phyloP scores from a whole-genome alignment of 2,113 vertebrate species.

The Eurypyga helias region DNA sequence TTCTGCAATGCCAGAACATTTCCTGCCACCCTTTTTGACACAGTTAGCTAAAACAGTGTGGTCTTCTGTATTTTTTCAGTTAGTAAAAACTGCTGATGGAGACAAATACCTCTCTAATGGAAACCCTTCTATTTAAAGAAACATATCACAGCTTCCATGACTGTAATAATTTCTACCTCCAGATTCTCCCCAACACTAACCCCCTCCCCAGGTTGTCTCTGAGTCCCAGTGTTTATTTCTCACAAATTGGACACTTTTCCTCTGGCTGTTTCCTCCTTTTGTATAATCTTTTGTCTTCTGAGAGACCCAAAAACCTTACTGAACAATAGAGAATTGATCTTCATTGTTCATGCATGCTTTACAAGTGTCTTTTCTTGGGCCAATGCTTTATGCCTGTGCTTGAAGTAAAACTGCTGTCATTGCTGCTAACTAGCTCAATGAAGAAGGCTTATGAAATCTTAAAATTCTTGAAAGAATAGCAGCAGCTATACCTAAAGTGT shows the following conservation, averaged over 20 bases:
- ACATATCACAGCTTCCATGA: background rate
- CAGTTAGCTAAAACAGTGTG: background rate
- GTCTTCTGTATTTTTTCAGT: background rate
- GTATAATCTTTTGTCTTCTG: background rate
- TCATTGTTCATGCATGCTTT: background rate
- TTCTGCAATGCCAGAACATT: background rate
- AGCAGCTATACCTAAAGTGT: background rate
- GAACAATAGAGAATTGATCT: background rate
- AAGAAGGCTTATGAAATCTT: background rate
- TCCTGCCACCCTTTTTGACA: background rate
- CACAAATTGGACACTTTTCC: background rate
- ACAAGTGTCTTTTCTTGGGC: background rate
- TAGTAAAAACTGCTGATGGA: background rate
- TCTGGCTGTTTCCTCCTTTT: background rate
- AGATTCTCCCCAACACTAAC: background rate
- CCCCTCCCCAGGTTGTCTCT: background rate
- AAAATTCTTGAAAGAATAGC: background rate
- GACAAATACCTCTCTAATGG: background rate
- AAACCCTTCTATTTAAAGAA: background rate
- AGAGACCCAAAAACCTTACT: background rate
- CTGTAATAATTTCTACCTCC: background rate
- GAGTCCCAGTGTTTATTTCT: background rate
- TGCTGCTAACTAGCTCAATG: background rate
- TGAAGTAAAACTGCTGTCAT: background rate
- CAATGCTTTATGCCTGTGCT: background rate